Percentiles rank a stretch among this genome's conserved stretches.
Evolutionary conservation across 1,140 invertebrate species (phyloP).

Genomic region (Potamilus streckersoni): DNA sequence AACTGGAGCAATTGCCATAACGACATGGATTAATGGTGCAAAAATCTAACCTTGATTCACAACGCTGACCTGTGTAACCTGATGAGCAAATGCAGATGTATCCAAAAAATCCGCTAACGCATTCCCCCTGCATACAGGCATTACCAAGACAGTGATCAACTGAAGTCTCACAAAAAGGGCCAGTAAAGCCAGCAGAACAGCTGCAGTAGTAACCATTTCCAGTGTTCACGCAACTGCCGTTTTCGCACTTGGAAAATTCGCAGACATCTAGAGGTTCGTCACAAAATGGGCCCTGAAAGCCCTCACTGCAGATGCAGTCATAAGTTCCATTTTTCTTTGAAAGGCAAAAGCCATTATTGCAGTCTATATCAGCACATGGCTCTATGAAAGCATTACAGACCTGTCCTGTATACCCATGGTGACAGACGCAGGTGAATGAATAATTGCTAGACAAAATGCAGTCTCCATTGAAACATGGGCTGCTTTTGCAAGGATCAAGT

Average conservation of each 20-base stretch:
- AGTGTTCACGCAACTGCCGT: constrained; percentile 25
- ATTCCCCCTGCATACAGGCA: constrained; percentile 12
- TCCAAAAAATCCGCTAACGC: constrained; percentile 5
- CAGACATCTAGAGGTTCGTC: constrained; percentile 17
- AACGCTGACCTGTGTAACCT: constrained; percentile 9
- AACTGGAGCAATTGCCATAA: constrained; percentile 14
- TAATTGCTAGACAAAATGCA: constrained; percentile 2
- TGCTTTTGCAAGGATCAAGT: constrained; percentile 11
- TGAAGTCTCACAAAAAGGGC: constrained; percentile 16
- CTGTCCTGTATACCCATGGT: constrained; percentile 18
- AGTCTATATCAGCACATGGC: constrained; percentile 25
- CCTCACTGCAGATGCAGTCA: constrained; percentile 4
- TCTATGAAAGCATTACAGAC: constrained; percentile 23
- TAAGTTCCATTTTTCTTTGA: constrained; percentile 5
- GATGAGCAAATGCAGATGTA: constrained; percentile 12
- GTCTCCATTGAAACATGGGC: constrained; percentile 12
- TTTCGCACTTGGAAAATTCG: constrained; percentile 21
- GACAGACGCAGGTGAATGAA: constrained; percentile 10
- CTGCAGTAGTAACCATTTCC: constrained; percentile 6
- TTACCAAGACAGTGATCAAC: constrained; percentile 14
- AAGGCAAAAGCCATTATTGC: constrained; percentile 21
- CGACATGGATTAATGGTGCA: constrained; percentile 12
- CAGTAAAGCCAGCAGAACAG: constrained; percentile 9
- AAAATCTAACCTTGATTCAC: constrained; percentile 5
- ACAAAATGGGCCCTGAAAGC: constrained; percentile 37